These are phyloP conservation scores for Pogonocherus hispidulus DNA, from an alignment of 2,888 invertebrate species.

Conservation along the genomic window DNA sequence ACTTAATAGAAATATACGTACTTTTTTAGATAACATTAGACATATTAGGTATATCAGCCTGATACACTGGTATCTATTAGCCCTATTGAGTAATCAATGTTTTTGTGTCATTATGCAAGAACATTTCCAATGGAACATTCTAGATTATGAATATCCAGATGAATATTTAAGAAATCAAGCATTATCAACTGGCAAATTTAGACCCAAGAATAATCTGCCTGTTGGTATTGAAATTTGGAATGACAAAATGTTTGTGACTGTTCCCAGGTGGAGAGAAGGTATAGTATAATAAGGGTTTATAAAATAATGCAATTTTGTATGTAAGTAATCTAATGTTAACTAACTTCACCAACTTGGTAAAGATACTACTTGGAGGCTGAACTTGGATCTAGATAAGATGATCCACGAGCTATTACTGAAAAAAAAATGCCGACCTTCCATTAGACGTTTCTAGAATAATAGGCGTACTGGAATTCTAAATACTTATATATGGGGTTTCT, in stretches of 20 bases:
- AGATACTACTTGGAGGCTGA: too few relatives aligned
- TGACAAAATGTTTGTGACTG: constrained; percentile 85
- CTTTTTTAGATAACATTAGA: not conserved
- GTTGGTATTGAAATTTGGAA: constrained; percentile 87
- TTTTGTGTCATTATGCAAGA: constrained; percentile 45
- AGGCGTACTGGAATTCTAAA: too few relatives aligned
- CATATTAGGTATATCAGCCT: not conserved
- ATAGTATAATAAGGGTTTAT: too few relatives aligned
- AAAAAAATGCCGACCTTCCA: too few relatives aligned
- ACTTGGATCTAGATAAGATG: too few relatives aligned
- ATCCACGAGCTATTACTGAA: too few relatives aligned
- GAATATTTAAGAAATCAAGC: constrained; percentile 75
- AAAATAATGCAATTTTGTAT: too few relatives aligned
- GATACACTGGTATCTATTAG: not conserved
- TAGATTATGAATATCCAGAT: constrained; percentile 84
- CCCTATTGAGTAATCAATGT: not conserved
- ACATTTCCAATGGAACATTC: constrained; percentile 78
- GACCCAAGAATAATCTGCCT: constrained; percentile 84
- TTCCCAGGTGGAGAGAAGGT: constrained; percentile 87
- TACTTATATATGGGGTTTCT: too few relatives aligned
- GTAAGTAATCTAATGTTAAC: too few relatives aligned
- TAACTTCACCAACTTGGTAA: too few relatives aligned
- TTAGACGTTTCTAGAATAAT: too few relatives aligned
- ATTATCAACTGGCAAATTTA: constrained; percentile 75
- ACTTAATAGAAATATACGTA: too few relatives aligned